phyloP scores from a whole-genome alignment of 1,140 invertebrate species.

The Melanaphis sacchari region DNA sequence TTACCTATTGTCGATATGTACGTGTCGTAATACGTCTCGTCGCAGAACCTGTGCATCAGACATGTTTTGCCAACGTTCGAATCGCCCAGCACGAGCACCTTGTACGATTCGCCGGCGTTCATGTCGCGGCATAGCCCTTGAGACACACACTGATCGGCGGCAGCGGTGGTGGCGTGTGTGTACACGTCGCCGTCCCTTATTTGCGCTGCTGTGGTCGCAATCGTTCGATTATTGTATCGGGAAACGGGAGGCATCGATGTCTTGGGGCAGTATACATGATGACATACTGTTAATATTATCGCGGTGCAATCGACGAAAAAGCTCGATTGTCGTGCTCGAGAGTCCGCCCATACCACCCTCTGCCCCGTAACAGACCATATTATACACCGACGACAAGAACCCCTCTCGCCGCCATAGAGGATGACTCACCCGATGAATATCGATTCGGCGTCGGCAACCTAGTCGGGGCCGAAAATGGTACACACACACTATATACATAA shows the following conservation, averaged over 20 bases:
- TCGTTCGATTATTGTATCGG: neutral
- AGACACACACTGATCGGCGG: conserved; percentile 13
- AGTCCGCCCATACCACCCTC: neutral
- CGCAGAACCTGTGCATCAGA: conserved; percentile 88
- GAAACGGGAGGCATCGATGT: neutral
- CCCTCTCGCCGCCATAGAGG: neutral
- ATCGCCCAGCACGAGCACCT: conserved; percentile 86
- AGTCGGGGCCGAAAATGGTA: neutral
- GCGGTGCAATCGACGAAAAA: neutral
- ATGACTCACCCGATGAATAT: conserved; percentile 35
- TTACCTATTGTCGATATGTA: conserved; percentile 92
- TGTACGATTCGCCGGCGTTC: conserved; percentile 67
- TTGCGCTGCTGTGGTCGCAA: neutral
- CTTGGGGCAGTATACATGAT: neutral
- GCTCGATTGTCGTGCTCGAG: neutral
- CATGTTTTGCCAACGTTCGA: conserved; percentile 93
- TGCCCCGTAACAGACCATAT: neutral
- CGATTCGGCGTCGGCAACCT: neutral
- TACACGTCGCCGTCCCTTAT: neutral
- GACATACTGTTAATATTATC: neutral
- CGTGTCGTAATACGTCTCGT: conserved; percentile 88
- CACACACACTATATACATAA: neutral
- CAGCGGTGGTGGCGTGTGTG: neutral
- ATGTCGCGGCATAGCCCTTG: conserved; percentile 50
- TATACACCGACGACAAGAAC: neutral